These are phyloP conservation scores for Berghia stephanieae DNA, from an alignment of 1,140 invertebrate genomes.

Conservation along the genomic window DNA sequence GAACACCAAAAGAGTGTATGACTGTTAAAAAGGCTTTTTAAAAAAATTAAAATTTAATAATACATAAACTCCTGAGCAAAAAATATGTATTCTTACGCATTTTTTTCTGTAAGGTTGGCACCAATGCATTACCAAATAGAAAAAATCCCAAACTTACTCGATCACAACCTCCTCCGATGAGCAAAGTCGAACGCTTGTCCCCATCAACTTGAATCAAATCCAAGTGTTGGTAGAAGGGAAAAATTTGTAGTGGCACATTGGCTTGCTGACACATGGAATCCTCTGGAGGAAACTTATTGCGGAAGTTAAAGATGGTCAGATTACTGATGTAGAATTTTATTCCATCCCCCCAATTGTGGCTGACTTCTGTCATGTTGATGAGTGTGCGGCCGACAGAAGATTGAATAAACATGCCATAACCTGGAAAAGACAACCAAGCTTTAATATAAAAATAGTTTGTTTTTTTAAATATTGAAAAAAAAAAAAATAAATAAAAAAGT, in stretches of 20 bases:
- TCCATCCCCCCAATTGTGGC: conserved; percentile 92
- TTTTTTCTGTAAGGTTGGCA: not conserved
- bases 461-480: not conserved
- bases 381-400: conserved; percentile 86
- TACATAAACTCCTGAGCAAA: too few species aligned
- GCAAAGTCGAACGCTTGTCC: conserved; percentile 27
- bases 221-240: conserved; percentile 44
- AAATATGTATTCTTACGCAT: not conserved
- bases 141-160: conserved; percentile 39
- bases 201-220: conserved; percentile 47
- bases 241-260: conserved; percentile 10
- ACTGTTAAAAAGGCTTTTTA: too few species aligned
- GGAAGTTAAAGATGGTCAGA: conserved; percentile 54
- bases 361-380: conserved; percentile 87
- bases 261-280: conserved; percentile 45
- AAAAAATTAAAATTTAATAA: too few species aligned
- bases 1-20: too few species aligned
- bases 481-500: too few species aligned
- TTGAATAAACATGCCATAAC: conserved; percentile 85
- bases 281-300: conserved; percentile 39
- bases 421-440: conserved; percentile 60
- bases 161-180: conserved; percentile 35
- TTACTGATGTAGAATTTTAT: conserved; percentile 68
- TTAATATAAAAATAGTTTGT: conserved; percentile 25
- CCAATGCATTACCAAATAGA: not conserved